Conservation (phyloP, 2,888 invertebrate species). For the Lithophane ornitopus region DNA sequence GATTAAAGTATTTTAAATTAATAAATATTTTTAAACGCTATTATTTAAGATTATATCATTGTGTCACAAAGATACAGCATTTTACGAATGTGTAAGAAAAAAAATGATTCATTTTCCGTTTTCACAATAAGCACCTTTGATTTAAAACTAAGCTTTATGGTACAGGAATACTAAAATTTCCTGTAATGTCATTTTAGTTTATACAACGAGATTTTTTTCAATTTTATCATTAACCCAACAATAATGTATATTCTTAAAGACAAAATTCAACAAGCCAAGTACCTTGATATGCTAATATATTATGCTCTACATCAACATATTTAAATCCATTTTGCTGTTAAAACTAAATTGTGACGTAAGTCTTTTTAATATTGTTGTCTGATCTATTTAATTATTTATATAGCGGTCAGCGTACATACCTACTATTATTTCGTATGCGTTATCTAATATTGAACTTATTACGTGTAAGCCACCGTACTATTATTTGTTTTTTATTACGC, state of each 20-base stretch:
- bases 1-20: neutral
- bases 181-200: neutral
- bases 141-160: neutral
- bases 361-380: neutral
- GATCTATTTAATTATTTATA: conserved; percentile 31
- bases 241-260: neutral
- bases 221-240: conserved; percentile 8
- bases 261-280: neutral
- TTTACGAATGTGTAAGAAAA: neutral
- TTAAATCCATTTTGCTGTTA: neutral
- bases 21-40: neutral
- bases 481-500: conserved; percentile 40
- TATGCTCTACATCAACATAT: neutral
- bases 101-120: neutral
- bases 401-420: conserved; percentile 30
- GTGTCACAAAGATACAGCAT: neutral
- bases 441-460: conserved; percentile 34
- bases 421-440: conserved; percentile 20
- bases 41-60: neutral
- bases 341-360: neutral
- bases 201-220: conserved; percentile 22
- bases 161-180: neutral
- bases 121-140: too few species aligned
- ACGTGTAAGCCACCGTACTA: conserved; percentile 32
- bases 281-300: neutral